Percentiles rank a stretch among this genome's conserved stretches.
Conservation (phyloP, 1,140 invertebrate species). For the Nixonia krombeini region DNA sequence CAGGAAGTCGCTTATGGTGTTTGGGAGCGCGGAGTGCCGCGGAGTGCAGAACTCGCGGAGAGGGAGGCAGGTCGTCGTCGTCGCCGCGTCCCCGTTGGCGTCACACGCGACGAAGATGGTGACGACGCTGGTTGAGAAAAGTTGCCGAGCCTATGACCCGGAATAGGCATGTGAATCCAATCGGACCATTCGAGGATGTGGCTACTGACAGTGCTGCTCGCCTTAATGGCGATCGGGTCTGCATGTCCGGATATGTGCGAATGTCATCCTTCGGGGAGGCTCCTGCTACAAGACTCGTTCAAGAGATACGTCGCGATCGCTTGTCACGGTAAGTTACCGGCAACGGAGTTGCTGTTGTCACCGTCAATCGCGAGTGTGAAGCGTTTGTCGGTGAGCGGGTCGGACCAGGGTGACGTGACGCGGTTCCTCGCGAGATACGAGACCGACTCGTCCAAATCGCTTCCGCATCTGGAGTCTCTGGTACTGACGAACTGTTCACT, state of each 20-base stretch:
- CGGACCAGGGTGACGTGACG: slow-evolving; percentile 46
- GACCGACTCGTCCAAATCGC: slow-evolving; percentile 14
- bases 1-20: slow-evolving; percentile 44
- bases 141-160: no score
- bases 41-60: neutral
- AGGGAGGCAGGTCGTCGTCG: slow-evolving; percentile 1
- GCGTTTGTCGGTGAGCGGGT: slow-evolving; percentile 29
- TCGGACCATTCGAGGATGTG: slow-evolving; percentile 44
- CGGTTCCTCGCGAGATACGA: slow-evolving; percentile 50
- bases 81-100: no score
- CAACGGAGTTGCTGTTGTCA: slow-evolving; percentile 25
- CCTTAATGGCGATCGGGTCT: slow-evolving; percentile 61
- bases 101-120: no score
- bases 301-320: slow-evolving; percentile 25
- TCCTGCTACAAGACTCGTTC: neutral
- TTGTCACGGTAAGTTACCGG: slow-evolving; percentile 40
- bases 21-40: no score
- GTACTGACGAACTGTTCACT: slow-evolving; percentile 59
- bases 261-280: slow-evolving; percentile 40
- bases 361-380: slow-evolving; percentile 3
- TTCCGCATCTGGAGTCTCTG: slow-evolving; percentile 49
- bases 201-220: slow-evolving; percentile 59
- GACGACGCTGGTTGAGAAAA: no score
- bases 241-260: slow-evolving; percentile 58
- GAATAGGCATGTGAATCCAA: slow-evolving; percentile 15